phyloP scores from a whole-genome alignment of 2,797 vertebrate species.

The Pteronotus mesoamericanus region DNA sequence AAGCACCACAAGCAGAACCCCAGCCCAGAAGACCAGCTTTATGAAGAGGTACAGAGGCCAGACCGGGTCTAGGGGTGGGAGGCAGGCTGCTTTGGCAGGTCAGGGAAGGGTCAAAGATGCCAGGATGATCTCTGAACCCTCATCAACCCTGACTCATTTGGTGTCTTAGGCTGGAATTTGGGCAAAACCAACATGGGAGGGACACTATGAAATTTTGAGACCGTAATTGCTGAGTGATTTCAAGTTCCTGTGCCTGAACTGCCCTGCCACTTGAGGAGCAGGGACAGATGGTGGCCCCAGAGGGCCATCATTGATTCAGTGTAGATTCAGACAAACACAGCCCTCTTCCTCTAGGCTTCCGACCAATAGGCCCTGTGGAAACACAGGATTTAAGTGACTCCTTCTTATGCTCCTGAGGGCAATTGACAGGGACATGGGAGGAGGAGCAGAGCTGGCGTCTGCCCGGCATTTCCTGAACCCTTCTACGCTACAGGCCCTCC shows the following conservation, averaged over 20 bases:
- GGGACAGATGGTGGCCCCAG: neutral
- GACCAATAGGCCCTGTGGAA: neutral
- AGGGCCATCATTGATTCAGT: neutral
- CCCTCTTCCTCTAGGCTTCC: neutral
- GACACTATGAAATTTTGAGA: neutral
- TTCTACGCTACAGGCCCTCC: neutral
- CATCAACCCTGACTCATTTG: neutral
- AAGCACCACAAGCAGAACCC: conserved; percentile 63
- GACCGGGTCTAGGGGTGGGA: neutral
- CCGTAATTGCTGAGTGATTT: neutral
- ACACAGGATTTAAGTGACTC: neutral
- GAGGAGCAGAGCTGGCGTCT: neutral
- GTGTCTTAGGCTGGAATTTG: neutral
- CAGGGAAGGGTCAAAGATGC: neutral
- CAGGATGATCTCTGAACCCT: neutral
- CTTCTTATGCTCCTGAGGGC: neutral
- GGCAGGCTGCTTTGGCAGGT: neutral
- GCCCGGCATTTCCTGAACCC: neutral
- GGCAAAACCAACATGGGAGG: neutral
- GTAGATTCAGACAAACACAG: neutral
- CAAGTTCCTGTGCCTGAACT: neutral
- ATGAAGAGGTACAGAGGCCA: conserved; percentile 19
- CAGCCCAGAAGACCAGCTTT: conserved; percentile 59
- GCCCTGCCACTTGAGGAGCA: neutral
- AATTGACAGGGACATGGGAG: neutral